These are phyloP conservation scores for Hypomecis atomaria DNA, from an alignment of 2,888 invertebrate species.

Conservation along the genomic window DNA sequence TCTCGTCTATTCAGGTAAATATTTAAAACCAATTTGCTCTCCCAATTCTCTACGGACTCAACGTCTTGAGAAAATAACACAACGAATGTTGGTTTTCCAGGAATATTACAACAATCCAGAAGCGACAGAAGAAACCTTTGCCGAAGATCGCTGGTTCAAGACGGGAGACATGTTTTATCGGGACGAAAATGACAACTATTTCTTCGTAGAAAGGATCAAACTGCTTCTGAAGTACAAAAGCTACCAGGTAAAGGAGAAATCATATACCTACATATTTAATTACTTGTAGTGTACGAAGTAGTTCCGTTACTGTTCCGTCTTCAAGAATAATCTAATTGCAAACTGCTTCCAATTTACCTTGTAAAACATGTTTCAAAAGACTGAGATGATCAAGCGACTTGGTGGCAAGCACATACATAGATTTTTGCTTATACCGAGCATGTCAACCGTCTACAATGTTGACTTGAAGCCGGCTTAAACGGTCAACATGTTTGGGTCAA, in stretches of 20 bases:
- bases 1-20: too few relatives aligned
- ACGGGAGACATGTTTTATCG: conserved; percentile 82
- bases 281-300: neutral
- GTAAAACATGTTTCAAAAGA: too few relatives aligned
- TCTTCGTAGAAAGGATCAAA: conserved; percentile 80
- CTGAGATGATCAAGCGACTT: too few relatives aligned
- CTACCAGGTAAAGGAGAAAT: conserved; percentile 64
- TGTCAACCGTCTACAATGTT: too few relatives aligned
- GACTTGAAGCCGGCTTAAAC: too few relatives aligned
- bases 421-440: too few relatives aligned
- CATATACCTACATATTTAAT: too few relatives aligned
- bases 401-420: too few relatives aligned
- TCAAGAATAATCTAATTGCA: neutral
- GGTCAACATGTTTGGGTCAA: too few relatives aligned
- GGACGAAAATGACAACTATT: conserved; percentile 77
- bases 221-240: conserved; percentile 79
- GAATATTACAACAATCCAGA: conserved; percentile 74
- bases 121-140: conserved; percentile 70
- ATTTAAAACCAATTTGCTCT: too few relatives aligned
- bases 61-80: conserved; percentile 9
- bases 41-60: too few relatives aligned
- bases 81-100: conserved; percentile 36
- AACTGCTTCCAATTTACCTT: neutral
- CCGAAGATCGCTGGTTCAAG: conserved; percentile 76
- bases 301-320: neutral